Base-by-base conservation (phyloP, 1,140 invertebrate species). In the Gonatopus flavifemur region DNA sequence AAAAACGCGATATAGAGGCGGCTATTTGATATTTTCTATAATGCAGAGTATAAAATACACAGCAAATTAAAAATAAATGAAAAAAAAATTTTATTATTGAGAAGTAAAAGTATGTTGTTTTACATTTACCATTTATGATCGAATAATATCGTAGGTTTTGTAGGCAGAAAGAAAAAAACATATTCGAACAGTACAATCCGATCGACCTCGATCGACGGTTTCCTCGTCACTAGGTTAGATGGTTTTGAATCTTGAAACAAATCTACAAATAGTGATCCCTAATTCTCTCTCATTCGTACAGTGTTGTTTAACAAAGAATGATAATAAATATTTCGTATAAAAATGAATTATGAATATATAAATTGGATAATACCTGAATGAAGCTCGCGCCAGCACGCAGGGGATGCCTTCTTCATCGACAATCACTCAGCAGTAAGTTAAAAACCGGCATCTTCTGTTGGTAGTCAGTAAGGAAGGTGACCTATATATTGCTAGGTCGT, bases 321-420 rank as follows among this genome's bases (percentile, higher is more conserved):
- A 67, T 67, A 67, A 71, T 69, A 67, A 69, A 62, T 67, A 71
- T 68, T 42, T 69, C 61, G 63, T 70, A 72, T 71, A 72, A 69
- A 53, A 72, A 74, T 73, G 67, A 74, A 77, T 73, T 77, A 78
- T 77, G 72, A 75, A 75, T 74, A 78, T 72, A 78, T 77, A 76
- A 78, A 77, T 76, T 78, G 74, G 76, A 78, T 76, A 78, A 78
- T 78, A 78, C 76, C 76, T 78, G 76, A 72, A 75, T 78, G 72
- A 68, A 69, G 68, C 73, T 74, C 69, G 68, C 74, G 67, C 66
- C 74, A 76, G 68, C 73, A 77, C 64, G 74, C 66, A 73, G 72
- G 73, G 73, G 76, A 72, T 76, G 76, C 64, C 72, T 74, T 77
- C 76, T 78, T 78, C 74, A 77, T 75, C 68, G 64, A 77, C 66